phyloP scores from a whole-genome alignment of 1,140 invertebrate species.

The Gerris buenoi region DNA sequence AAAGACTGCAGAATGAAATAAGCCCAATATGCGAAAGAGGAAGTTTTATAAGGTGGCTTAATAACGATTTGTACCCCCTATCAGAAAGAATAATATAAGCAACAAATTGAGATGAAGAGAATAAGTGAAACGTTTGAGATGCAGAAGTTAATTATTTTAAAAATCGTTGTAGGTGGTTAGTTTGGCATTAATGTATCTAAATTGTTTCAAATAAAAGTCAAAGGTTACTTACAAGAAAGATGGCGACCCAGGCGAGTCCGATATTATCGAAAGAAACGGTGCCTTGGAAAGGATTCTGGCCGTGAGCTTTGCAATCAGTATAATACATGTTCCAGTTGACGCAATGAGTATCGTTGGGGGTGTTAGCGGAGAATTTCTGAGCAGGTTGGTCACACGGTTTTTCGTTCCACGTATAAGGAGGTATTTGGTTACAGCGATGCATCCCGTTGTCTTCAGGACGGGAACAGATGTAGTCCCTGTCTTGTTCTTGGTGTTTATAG shows the following conservation, averaged over 20 bases:
- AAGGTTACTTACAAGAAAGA: conserved; percentile 78
- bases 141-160: too few relatives aligned
- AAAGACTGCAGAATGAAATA: too few relatives aligned
- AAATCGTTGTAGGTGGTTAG: too few relatives aligned
- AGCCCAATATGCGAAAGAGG: too few relatives aligned
- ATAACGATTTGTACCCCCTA: too few relatives aligned
- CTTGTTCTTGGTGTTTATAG: conserved; percentile 59
- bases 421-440: conserved; percentile 78
- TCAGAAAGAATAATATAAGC: too few relatives aligned
- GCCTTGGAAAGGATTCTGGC: conserved; percentile 94
- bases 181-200: too few relatives aligned
- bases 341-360: conserved; percentile 48
- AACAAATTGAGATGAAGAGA: too few relatives aligned
- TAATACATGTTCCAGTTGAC: conserved; percentile 99
- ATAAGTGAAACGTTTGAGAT: too few relatives aligned
- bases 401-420: conserved; percentile 45
- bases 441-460: conserved; percentile 85
- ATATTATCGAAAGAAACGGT: conserved; percentile 99
- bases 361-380: conserved; percentile 32
- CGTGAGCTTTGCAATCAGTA: conserved; percentile 77
- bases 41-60: too few relatives aligned
- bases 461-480: conserved; percentile 95
- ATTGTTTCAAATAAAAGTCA: conserved; percentile 3
- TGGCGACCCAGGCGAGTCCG: conserved; percentile 97
- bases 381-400: conserved; percentile 40